phyloP scores from a whole-genome alignment of 2,797 vertebrate species.

The Pogonophryne albipinna region DNA sequence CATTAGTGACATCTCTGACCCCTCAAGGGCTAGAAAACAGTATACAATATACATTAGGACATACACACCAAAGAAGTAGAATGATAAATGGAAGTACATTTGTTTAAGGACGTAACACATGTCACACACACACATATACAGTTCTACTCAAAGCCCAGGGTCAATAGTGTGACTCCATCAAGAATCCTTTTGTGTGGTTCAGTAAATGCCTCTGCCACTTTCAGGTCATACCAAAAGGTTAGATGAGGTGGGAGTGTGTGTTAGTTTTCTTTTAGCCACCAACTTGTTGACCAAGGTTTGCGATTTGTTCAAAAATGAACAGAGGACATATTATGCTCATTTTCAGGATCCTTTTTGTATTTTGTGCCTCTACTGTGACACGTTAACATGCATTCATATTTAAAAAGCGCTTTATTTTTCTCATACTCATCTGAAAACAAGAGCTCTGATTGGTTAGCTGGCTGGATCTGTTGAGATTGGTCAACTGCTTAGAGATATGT shows the following conservation, averaged over 20 bases:
- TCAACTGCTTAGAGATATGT: no score
- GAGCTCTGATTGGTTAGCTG: no score
- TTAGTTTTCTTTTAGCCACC: neutral
- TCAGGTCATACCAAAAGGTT: constrained; percentile 49
- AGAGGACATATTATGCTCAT: no score
- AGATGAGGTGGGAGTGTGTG: constrained; percentile 45
- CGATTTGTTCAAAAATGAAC: constrained; percentile 3
- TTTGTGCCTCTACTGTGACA: no score
- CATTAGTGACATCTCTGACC: constrained; percentile 40
- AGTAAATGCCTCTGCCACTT: constrained; percentile 35
- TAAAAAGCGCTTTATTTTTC: no score
- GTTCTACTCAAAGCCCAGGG: constrained; percentile 11
- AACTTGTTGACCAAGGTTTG: constrained; percentile 16
- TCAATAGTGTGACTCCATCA: constrained; percentile 22
- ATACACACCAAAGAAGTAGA: neutral
- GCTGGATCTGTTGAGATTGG: no score
- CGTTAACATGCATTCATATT: no score
- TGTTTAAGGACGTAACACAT: neutral
- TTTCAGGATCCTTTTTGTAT: no score
- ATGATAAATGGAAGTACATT: neutral
- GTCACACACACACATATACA: neutral
- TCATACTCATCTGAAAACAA: no score
- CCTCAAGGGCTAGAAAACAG: neutral
- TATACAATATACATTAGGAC: neutral
- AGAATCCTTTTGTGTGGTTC: constrained; percentile 31